Evolutionary conservation across 1,140 invertebrate species (phyloP), one percentile per base, ranked within the genome.

Genomic region (Penaeus japonicus): DNA sequence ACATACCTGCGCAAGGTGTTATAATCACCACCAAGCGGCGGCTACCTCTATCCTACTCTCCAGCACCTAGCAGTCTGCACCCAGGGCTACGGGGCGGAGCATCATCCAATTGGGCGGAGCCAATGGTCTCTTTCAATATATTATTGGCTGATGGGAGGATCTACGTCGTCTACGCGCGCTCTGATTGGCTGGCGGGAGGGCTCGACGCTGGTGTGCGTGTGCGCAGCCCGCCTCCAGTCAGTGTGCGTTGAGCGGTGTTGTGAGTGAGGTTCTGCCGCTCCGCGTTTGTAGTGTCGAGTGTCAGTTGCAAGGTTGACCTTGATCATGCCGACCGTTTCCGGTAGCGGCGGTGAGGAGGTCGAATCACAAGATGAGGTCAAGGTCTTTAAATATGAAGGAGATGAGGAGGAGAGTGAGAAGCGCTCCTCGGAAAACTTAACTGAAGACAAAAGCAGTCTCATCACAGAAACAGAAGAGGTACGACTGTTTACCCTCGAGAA

Each of bases 401-500:
- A 90, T 70, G 90, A 90, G 85, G 90, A 90, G 81, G 90, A 90
- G 81, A 89, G 85, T 87, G 90, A 90, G 87, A 90, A 90, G 80
- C 88, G 90, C 62, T 90, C 90, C 59, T 90, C 90, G 47, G 90
- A 90, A 81, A 90, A 90, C 85, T 77, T 90, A 84, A 90, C 87
- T 53, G 90, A 90, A 86, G 90, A 90, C 87, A 90, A 90, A 79
- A 90, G 90, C 90, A 90, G 90, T 88, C 87, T 90, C 78, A 90
- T 90, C 86, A 90, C 90, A 75, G 90, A 90, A 89, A 90, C 90
- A 62, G 90, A 90, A 90, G 89, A 90, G 89, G 90, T 90, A 90
- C 87, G 87, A 88, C 55, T 82, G 87, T 84, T 84, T 75, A 88
- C 87, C 87, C 87, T 84, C 80, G 80, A 65, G 87, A 84, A 88